A percentile compares a stretch with the other conserved stretches of the same genome.
Evolutionary conservation across 2,888 invertebrate genomes (phyloP).

Genomic region (Sinopyrophorus schimmeli): DNA sequence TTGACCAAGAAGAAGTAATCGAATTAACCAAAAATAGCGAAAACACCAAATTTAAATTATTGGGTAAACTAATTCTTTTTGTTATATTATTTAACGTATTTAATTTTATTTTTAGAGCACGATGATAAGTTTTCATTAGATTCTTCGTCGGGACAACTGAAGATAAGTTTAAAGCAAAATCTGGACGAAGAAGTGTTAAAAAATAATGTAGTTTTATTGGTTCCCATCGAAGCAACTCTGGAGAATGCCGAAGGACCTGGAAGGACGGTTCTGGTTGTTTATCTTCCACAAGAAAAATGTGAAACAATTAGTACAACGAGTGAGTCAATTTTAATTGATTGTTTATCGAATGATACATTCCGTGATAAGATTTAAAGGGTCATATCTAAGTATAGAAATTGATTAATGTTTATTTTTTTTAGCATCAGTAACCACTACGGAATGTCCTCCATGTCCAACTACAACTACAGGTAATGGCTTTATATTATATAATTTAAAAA

Average conservation of each 20-base stretch:
- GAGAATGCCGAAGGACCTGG: conserved; percentile 47
- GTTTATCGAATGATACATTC: neutral
- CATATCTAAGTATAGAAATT: neutral
- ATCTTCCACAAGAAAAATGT: conserved; percentile 49
- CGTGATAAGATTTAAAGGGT: neutral
- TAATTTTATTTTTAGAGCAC: conserved; percentile 20
- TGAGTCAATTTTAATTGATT: conserved; percentile 5
- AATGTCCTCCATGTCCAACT: conserved; percentile 12
- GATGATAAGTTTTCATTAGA: conserved; percentile 7
- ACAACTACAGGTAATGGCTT: neutral
- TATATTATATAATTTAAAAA: too few species aligned
- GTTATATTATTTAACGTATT: too few species aligned
- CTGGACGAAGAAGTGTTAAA: conserved; percentile 48
- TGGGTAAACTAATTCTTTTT: too few species aligned
- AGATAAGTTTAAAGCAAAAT: conserved; percentile 11
- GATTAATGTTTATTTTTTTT: too few species aligned
- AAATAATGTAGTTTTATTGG: conserved; percentile 49
- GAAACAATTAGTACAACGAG: conserved; percentile 4
- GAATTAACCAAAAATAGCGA: too few species aligned
- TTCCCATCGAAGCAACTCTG: conserved; percentile 51
- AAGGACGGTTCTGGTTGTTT: conserved; percentile 49
- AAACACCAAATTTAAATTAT: too few species aligned
- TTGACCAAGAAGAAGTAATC: too few species aligned
- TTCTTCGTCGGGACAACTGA: neutral
- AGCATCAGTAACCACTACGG: too few species aligned